Base-by-base conservation (phyloP, 2,113 vertebrate species). In the Nycticebus coucang region DNA sequence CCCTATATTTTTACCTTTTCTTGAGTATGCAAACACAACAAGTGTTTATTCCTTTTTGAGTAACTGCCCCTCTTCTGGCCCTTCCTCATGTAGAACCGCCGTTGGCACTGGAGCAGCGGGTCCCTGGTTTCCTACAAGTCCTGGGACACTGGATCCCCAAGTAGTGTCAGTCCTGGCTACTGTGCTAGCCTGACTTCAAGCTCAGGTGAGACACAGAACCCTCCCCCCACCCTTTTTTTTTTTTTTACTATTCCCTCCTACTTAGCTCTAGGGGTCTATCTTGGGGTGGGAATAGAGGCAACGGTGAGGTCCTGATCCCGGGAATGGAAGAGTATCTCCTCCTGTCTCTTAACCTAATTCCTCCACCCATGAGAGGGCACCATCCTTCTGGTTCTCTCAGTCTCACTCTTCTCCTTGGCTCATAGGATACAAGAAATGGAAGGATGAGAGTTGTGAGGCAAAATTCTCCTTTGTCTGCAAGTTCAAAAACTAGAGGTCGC, bases 401-500 rank as follows among this genome's bases (percentile, higher is more conserved):
- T 68, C 24, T 68, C 4, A 68, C 12, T 50, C 12, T 87, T 91
- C 33, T 41, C 33, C 28, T 45, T 81, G 50, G 12, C 24, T 77
- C 66, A 11, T n/a, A 95, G 82, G 55, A 33, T 95, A 64, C 21
- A 89, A 71, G 60, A n/a, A 66, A 24, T 87, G 60, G 77, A 91
- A 33, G 57, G 69, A 91, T 24, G 3, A 71, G 6, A 30, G 15
- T 45, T 90, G 53, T 69, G 26, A 87, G 5, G 3, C 19, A 14
- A 6, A 24, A 1, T 30, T 83, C 6, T 71, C 60, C 26, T 87
- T 93, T 83, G 71, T 91, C 12, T 95, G 77, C 35, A 95, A 87
- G 11, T 83, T 91, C 62, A 53, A 78, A 87, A 35, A 1, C n/a
- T 72, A 78, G 50, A 87, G 4, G 17, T 4, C 60, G 2, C 66